Percentiles rank a stretch among this genome's conserved stretches.
phyloP scores from a whole-genome alignment of 2,797 vertebrate genomes.

The Echiichthys vipera region DNA sequence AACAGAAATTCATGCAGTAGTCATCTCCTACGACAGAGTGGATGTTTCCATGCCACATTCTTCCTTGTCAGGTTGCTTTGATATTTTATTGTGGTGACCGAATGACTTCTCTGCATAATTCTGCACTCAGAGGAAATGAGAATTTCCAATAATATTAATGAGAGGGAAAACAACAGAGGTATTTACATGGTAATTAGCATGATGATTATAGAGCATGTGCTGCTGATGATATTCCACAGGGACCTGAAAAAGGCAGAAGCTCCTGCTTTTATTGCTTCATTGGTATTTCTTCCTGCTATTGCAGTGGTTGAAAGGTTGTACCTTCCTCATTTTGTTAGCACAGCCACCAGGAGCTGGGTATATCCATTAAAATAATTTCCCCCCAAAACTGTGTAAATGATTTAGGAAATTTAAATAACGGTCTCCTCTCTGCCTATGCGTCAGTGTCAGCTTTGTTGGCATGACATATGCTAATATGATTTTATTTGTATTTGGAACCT shows the following conservation, averaged over 20 bases:
- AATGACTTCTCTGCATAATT: conserved; percentile 56
- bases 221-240: conserved; percentile 62
- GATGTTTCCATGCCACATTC: neutral
- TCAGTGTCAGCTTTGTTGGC: conserved; percentile 28
- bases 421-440: conserved; percentile 16
- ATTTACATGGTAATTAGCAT: conserved; percentile 81
- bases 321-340: conserved; percentile 36
- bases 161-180: conserved; percentile 69
- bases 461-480: conserved; percentile 36
- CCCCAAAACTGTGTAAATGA: conserved; percentile 32
- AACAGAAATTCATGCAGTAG: neutral
- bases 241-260: conserved; percentile 39
- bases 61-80: neutral
- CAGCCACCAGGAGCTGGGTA: conserved; percentile 33
- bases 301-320: conserved; percentile 31
- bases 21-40: neutral
- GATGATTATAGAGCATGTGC: conserved; percentile 70
- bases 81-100: conserved; percentile 3
- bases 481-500: conserved; percentile 36
- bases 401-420: conserved; percentile 20
- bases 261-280: conserved; percentile 63
- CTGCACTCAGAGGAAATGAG: conserved; percentile 50
- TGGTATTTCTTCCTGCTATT: conserved; percentile 31
- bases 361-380: conserved; percentile 41
- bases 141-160: conserved; percentile 66